Conservation (phyloP, 2,113 vertebrate genomes). For the Eretmochelys imbricata region DNA sequence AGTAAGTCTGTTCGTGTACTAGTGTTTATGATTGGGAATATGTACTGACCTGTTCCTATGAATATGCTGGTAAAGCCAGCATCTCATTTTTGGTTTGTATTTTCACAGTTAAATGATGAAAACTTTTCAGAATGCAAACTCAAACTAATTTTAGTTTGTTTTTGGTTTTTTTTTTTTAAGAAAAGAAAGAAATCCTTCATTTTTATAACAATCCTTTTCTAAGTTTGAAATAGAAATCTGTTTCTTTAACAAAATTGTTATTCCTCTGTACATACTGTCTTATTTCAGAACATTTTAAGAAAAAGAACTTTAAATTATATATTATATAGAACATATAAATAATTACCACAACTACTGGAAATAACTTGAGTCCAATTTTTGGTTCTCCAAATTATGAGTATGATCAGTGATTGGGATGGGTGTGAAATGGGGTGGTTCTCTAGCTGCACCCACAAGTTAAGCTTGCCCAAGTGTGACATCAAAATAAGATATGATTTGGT, state of each 20-base stretch:
- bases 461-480: background rate
- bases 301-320: background rate
- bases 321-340: background rate
- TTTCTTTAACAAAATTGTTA: background rate
- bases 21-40: background rate
- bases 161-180: background rate
- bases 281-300: background rate
- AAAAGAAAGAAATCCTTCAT: background rate
- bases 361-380: background rate
- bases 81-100: fast-evolving
- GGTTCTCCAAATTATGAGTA: background rate
- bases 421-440: background rate
- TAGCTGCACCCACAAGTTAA: background rate
- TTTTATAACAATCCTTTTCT: background rate
- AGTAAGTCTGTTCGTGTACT: constrained; percentile 80
- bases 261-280: background rate
- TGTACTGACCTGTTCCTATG: background rate
- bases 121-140: background rate
- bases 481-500: constrained; percentile 10
- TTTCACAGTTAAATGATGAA: background rate
- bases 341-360: background rate
- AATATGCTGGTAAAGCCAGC: background rate
- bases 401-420: background rate
- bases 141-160: background rate
- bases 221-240: background rate